Conservation (phyloP, 1,140 invertebrate species). For the Drosophila repleta region DNA sequence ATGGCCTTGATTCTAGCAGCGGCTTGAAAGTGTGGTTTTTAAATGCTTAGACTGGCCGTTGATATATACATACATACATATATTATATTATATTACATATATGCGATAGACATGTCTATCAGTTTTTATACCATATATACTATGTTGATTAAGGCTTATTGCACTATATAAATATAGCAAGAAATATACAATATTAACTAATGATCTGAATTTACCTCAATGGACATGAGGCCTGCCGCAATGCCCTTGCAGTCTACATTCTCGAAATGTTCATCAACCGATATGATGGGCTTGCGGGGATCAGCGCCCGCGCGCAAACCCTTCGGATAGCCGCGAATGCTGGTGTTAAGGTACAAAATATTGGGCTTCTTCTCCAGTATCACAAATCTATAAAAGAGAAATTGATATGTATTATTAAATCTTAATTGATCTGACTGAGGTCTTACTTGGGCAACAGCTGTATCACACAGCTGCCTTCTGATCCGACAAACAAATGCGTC, state of each 20-base stretch:
- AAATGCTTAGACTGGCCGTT: slow-evolving; percentile 65
- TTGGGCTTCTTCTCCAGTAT: slow-evolving; percentile 89
- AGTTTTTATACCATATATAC: slow-evolving; percentile 69
- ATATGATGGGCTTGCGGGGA: slow-evolving; percentile 89
- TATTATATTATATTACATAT: too few species aligned
- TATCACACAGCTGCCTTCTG: slow-evolving; percentile 90
- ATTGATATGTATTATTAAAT: too few species aligned
- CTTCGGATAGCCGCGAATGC: slow-evolving; percentile 92
- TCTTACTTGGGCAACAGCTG: slow-evolving; percentile 91
- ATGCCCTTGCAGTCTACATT: slow-evolving; percentile 87
- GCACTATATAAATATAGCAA: slow-evolving; percentile 67
- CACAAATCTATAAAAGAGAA: slow-evolving; percentile 85
- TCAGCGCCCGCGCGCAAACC: slow-evolving; percentile 92
- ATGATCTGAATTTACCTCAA: slow-evolving; percentile 84
- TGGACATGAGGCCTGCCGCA: slow-evolving; percentile 86
- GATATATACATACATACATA: slow-evolving; percentile 58
- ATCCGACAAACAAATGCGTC: slow-evolving; percentile 93
- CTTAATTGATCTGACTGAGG: neutral
- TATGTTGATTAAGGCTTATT: slow-evolving; percentile 74
- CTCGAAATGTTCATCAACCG: slow-evolving; percentile 90
- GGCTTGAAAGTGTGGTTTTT: slow-evolving; percentile 50
- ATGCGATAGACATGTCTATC: slow-evolving; percentile 45
- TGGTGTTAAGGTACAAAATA: slow-evolving; percentile 92
- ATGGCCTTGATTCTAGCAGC: slow-evolving; percentile 13
- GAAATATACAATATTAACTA: slow-evolving; percentile 50